Base-by-base conservation (phyloP, 2,797 vertebrate species). In the Lerista edwardsae region DNA sequence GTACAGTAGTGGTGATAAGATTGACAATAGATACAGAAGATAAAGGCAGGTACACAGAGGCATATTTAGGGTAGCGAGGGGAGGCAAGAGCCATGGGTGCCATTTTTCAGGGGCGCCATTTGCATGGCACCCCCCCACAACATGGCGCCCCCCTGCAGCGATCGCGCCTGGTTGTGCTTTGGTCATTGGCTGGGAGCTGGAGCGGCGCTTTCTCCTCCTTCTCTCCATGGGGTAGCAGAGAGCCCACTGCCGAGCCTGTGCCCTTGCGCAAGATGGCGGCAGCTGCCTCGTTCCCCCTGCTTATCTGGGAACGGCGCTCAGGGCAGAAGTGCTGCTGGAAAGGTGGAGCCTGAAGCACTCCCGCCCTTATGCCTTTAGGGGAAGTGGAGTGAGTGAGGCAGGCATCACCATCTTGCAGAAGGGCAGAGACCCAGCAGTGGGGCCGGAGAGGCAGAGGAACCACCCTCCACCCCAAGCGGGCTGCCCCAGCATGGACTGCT, bases 401-500 rank as follows among this genome's bases (percentile, higher is more conserved):
- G 0, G 29, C 0, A 67, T 27, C 39, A 89, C 93, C 93, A 90
- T 93, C 19, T 83, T 74, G 5, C 8, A 0, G 87, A 39, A 85
- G 93, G 94, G 94, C 91, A 82, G 5, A 51, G 9, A 36, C 76
- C 44, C 79, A 10, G 15, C 5, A 31, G 57, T 2, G 6, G 10
- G 80, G 69, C 21, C 23, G 61, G 68, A 25, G 47, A 71, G 83
- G 6, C 3, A 65, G 51, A 3, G 39, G n/a, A 9, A 4, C 19
- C 29, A 12, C 7, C 15, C 29, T 23, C 9, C n/a, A 12, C 29
- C 4, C 25, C 34, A 9, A 1, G 65, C 15, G 31, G 23, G 15
- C 21, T 3, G 23, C 79, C 34, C 21, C n/a, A 71, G 74, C 3
- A 94, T 94, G 93, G 94, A 94, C 7, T 95, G 94, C 82, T 95